Conservation (phyloP, 2,797 vertebrate species). For the Myotis daubentonii region DNA sequence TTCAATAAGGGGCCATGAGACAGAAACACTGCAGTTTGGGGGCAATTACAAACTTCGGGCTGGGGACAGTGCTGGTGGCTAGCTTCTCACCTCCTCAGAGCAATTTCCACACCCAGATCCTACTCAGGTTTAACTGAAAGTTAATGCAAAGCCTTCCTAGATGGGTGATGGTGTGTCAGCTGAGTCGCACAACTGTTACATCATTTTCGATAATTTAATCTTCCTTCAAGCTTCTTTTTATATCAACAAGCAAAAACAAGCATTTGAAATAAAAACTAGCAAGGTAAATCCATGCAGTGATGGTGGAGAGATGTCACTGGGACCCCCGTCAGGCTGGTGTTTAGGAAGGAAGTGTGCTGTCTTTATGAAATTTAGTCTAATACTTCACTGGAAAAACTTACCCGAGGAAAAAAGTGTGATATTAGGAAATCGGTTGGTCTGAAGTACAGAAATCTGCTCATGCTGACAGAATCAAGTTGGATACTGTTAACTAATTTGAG, state of each 20-base stretch:
- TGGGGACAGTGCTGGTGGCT: background rate
- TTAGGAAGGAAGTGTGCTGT: background rate
- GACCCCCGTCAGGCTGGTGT: rapidly evolving
- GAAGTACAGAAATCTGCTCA: background rate
- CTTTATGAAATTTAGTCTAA: background rate
- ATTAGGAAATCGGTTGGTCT: background rate
- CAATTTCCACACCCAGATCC: rapidly evolving
- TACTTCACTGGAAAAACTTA: background rate
- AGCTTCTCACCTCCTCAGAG: background rate
- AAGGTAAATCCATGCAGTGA: background rate
- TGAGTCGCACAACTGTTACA: background rate
- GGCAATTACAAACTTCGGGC: background rate
- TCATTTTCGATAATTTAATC: background rate
- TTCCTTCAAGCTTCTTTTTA: background rate
- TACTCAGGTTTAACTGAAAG: background rate
- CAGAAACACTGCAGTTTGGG: background rate
- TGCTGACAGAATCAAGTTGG: background rate
- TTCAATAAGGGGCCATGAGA: background rate
- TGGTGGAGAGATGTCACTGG: background rate
- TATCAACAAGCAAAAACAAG: background rate
- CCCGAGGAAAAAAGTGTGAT: background rate
- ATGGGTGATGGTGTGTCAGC: rapidly evolving
- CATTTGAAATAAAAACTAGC: background rate
- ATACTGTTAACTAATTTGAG: background rate
- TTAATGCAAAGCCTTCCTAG: background rate